Base-by-base conservation (phyloP, 2,113 vertebrate species). In the Regulus satrapa region DNA sequence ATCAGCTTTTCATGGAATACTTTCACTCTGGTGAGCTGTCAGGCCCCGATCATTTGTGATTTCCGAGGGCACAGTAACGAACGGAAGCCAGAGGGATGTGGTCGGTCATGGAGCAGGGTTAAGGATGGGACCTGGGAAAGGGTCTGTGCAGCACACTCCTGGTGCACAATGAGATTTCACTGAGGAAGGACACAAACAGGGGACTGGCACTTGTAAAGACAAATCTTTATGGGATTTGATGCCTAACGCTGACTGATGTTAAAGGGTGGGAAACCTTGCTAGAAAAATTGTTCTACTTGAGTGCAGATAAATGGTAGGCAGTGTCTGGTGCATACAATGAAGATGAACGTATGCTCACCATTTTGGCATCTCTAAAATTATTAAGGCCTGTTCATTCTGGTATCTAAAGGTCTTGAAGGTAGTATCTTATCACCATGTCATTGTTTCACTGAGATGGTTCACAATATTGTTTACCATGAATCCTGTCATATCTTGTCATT, bases 401-500 rank as follows among this genome's bases (percentile, higher is more conserved):
- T 92, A 18, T 58, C 38, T 76, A 31, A 72, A 79, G 31, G 74
- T 91, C 45, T 76, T 49, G 38, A 76, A 89, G 84, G 46, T 49
- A 76, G 6, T 51, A 72, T 82, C 59, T 76, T 71, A 62, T 21
- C 8, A 1, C 38, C 3, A 1, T 34, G 45, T 18, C 40, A 6
- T 69, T 40, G 29, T 52, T 91, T 64, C 49, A 43, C 52, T 34
- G 67, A 71, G 36, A 38, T 6, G 4, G 21, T 59, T 87, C 43
- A 15, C 48, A 40, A 7, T 69, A 24, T 25, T 83, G 29, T 76
- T 81, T 71, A 40, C 80, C 3, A 0, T 45, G 41, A 91, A 24
- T 38, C 34, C 31, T 34, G 43, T 81, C 0, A 0, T 24, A 28
- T 84, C 29, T 71, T 86, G 15, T 36, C 0, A 0, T 45, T 87